Conservation (phyloP, 2,113 vertebrate species). For the human (Homo sapiens) region GRCh38 chr3:187396001-187396500, state of each 20-base stretch:
- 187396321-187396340: not conserved
- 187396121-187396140: not conserved
- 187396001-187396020: not conserved
- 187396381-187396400: not conserved
- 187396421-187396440: not conserved
- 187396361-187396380: not conserved
- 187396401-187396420: not conserved
- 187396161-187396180: not conserved
- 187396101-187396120: accelerated
- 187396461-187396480: not conserved
- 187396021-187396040: not conserved
- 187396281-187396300: not conserved
- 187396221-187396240: not conserved
- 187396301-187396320: not conserved
- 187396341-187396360: not conserved
- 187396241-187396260: not conserved
- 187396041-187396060: not conserved
- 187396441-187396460: not conserved
- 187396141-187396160: not conserved
- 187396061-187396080: not conserved
- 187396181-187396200: too few relatives aligned
- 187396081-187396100: not conserved
- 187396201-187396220: not conserved
- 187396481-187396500: not conserved
- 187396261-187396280: not conserved